Percentiles rank a stretch among this genome's conserved stretches.
phyloP scores from a whole-genome alignment of 2,888 invertebrate species.

The Falcaria lacertinaria region DNA sequence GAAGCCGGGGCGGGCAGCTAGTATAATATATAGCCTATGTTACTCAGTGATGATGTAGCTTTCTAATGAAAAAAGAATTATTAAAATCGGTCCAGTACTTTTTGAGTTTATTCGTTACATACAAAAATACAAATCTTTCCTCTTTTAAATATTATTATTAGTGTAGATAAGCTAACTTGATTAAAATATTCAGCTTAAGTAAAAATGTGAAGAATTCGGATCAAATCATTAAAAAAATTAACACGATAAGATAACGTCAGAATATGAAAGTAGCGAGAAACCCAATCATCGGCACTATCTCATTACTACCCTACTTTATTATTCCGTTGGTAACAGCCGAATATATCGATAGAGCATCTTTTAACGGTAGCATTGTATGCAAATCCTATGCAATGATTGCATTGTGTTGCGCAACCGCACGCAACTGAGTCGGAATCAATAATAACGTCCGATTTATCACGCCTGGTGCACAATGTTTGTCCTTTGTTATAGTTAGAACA shows the following conservation, averaged over 20 bases:
- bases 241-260: neutral
- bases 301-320: constrained; percentile 16
- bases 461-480: constrained; percentile 11
- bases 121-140: too few species aligned
- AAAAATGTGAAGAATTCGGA: too few species aligned
- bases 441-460: constrained; percentile 17
- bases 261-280: neutral
- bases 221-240: neutral
- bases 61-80: too few species aligned
- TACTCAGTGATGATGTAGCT: too few species aligned
- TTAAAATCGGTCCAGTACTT: too few species aligned
- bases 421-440: constrained; percentile 41
- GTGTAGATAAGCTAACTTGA: too few species aligned
- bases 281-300: neutral
- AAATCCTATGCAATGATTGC: constrained; percentile 57
- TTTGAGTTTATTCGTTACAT: too few species aligned
- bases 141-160: too few species aligned
- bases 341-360: constrained; percentile 38
- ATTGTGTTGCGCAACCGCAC: constrained; percentile 49
- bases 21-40: too few species aligned
- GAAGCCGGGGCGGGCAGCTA: too few species aligned
- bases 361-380: constrained; percentile 62
- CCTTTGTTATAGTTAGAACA: constrained; percentile 11
- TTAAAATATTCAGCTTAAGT: too few species aligned
- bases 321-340: constrained; percentile 26